A percentile compares a stretch with the other conserved stretches of the same genome.
phyloP scores from a whole-genome alignment of 2,113 vertebrate genomes.

The Anoplopoma fimbria region DNA sequence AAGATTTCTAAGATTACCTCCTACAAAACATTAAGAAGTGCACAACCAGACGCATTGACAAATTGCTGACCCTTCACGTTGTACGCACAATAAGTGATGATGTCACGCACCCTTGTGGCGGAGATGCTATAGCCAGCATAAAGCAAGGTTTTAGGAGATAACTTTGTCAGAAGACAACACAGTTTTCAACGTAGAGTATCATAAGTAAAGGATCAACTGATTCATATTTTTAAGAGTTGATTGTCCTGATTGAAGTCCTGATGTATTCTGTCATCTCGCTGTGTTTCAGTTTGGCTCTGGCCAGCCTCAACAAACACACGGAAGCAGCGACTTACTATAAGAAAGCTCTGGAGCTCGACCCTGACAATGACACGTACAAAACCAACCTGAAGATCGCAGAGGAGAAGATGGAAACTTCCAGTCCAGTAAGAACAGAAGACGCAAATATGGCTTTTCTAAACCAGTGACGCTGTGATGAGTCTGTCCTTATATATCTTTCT shows the following conservation, averaged over 20 bases:
- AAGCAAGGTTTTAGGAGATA: not conserved
- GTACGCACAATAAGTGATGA: not conserved
- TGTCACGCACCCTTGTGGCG: not conserved
- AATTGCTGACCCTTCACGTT: not conserved
- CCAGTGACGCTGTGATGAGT: not conserved
- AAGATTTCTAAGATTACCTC: not conserved
- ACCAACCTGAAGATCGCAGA: conserved; percentile 95
- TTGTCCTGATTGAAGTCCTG: not conserved
- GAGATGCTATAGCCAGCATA: not conserved
- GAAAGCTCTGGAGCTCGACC: conserved; percentile 96
- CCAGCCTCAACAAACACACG: conserved; percentile 93
- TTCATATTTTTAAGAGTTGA: not conserved
- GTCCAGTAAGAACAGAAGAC: conserved; percentile 85
- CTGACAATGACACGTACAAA: conserved; percentile 95
- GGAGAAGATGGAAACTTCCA: conserved; percentile 93
- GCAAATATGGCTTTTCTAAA: not conserved
- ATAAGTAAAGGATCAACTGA: not conserved
- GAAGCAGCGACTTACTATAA: conserved; percentile 93
- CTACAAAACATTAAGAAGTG: not conserved
- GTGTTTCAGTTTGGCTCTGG: conserved; percentile 88
- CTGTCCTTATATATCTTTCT: not conserved
- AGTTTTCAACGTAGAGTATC: not conserved
- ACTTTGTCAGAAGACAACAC: not conserved
- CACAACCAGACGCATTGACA: not conserved
- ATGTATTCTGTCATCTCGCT: not conserved